phyloP scores from a whole-genome alignment of 2,113 vertebrate genomes.

The Cephalopterus ornatus region DNA sequence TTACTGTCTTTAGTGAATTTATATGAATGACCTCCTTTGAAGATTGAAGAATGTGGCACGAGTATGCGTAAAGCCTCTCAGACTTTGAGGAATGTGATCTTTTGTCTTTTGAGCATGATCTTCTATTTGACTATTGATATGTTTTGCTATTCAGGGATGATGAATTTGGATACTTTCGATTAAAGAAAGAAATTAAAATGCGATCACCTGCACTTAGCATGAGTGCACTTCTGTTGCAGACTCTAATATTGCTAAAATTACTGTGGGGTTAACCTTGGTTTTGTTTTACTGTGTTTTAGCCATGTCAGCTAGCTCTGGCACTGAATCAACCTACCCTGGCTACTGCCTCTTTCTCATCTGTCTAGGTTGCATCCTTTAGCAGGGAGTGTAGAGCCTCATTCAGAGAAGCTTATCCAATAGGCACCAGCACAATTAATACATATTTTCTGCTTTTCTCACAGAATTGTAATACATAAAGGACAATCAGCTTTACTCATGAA shows the following conservation, averaged over 20 bases:
- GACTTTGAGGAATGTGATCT: constrained; percentile 57
- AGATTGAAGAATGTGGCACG: constrained; percentile 73
- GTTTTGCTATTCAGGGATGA: not conserved
- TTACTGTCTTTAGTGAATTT: constrained; percentile 84
- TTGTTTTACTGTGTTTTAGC: constrained; percentile 11
- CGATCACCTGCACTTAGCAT: not conserved
- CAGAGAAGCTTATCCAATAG: constrained; percentile 16
- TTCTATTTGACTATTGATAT: constrained; percentile 44
- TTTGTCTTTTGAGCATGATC: constrained; percentile 60
- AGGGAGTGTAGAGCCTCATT: not conserved
- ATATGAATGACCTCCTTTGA: constrained; percentile 81
- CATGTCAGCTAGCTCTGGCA: constrained; percentile 15
- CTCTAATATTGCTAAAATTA: not conserved
- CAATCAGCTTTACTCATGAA: not conserved
- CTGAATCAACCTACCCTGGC: not conserved
- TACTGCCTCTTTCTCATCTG: not conserved
- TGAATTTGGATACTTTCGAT: constrained; percentile 14
- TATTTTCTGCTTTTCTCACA: not conserved
- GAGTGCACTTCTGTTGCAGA: not conserved
- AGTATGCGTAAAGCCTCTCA: constrained; percentile 62
- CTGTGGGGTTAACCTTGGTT: not conserved
- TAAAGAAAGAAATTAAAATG: constrained; percentile 52
- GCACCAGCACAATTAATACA: not conserved
- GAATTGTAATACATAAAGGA: not conserved
- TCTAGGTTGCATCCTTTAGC: not conserved